Conservation (phyloP, 2,888 invertebrate species). For the Trachelus stipa region DNA sequence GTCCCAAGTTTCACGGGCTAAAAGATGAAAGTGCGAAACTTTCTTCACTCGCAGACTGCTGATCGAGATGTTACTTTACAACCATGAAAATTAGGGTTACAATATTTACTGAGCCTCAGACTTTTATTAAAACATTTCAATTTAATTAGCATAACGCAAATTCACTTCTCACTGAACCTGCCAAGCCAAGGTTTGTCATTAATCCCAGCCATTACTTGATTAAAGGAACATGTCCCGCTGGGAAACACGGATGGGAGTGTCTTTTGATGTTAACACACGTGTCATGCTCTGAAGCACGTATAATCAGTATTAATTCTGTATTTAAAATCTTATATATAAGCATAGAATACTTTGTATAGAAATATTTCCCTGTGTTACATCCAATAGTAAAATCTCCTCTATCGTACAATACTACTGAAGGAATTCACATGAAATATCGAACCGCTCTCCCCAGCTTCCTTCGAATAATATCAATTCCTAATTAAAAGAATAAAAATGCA, state of each 20-base stretch:
- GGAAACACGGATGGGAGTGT: constrained; percentile 27
- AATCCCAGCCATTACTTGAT: constrained; percentile 48
- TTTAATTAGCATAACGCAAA: constrained; percentile 16
- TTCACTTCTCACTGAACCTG: constrained; percentile 11
- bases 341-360: too few species aligned
- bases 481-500: not conserved
- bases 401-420: too few species aligned
- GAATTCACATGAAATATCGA: too few species aligned
- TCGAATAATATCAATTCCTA: not conserved
- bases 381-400: too few species aligned
- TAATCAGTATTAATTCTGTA: not conserved
- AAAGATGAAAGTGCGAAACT: not conserved
- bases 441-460: too few species aligned
- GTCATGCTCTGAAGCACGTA: not conserved
- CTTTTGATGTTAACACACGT: constrained; percentile 19
- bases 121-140: constrained; percentile 14
- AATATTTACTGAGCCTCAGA: not conserved
- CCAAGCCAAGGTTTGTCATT: constrained; percentile 22
- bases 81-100: not conserved
- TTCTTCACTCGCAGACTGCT: not conserved
- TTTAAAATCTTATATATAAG: not conserved
- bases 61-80: not conserved
- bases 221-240: constrained; percentile 36
- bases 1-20: not conserved
- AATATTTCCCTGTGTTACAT: too few species aligned